These are phyloP conservation scores for Microhierax caerulescens DNA, from an alignment of 2,797 vertebrate species.

Conservation along the genomic window DNA sequence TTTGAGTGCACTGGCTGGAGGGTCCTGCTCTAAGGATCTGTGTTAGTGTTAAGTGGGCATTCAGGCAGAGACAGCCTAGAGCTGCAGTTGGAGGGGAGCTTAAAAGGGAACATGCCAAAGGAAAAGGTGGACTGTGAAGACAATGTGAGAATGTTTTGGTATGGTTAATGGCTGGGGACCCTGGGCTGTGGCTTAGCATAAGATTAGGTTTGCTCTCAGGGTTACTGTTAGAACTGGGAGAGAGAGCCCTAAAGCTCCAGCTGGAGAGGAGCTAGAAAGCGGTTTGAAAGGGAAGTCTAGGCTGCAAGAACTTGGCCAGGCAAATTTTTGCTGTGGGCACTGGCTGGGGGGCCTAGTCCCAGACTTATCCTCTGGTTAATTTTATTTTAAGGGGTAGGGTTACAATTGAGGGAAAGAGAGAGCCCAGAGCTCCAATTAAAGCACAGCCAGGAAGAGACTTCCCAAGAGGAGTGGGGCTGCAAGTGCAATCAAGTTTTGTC, in stretches of 20 bases:
- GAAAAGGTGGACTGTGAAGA: neutral
- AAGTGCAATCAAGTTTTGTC: neutral
- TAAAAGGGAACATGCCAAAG: neutral
- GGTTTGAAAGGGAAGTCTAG: neutral
- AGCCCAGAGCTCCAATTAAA: neutral
- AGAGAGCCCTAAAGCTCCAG: neutral
- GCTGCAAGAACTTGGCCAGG: neutral
- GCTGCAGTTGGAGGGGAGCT: neutral
- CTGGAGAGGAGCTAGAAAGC: neutral
- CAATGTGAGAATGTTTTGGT: neutral
- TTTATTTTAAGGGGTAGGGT: neutral
- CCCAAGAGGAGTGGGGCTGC: neutral
- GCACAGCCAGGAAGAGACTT: neutral
- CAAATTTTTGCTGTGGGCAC: neutral
- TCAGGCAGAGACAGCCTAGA: neutral
- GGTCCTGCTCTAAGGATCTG: neutral
- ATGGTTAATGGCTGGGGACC: neutral
- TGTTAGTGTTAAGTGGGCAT: neutral
- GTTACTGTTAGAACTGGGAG: neutral
- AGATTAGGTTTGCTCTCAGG: neutral
- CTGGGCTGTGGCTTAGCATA: neutral
- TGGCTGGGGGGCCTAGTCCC: neutral
- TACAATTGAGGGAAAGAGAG: neutral
- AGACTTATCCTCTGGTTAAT: neutral
- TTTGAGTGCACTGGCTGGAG: neutral